Evolutionary conservation across 1,140 invertebrate genomes (phyloP).

Genomic region (Drosophila auraria): DNA sequence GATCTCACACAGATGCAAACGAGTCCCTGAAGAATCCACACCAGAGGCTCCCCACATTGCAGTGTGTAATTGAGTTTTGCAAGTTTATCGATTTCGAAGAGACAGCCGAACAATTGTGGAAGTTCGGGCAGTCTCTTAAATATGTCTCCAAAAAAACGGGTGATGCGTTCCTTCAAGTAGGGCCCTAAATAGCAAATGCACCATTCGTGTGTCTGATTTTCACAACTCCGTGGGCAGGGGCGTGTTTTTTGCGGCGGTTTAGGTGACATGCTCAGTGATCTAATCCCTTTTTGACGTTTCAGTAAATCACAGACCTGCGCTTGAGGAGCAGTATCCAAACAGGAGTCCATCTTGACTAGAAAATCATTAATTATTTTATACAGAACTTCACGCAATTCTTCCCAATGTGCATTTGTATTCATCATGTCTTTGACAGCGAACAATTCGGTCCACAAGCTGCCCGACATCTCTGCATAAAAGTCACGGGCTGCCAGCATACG

Average conservation of each 20-base stretch:
- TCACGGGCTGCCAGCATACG: constrained; percentile 39
- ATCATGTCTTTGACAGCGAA: neutral
- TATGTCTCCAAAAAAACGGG: too few relatives aligned
- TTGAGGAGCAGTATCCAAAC: neutral
- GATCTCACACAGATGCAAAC: constrained; percentile 46
- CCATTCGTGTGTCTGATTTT: too few relatives aligned
- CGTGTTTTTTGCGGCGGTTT: neutral
- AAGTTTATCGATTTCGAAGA: neutral
- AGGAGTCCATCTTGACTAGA: neutral
- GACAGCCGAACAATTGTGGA: neutral
- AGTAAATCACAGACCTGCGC: constrained; percentile 7
- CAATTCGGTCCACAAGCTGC: neutral
- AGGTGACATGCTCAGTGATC: neutral
- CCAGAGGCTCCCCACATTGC: constrained; percentile 7
- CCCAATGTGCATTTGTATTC: constrained; percentile 13
- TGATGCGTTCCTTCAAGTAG: neutral
- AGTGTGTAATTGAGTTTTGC: constrained; percentile 26
- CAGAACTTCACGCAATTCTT: constrained; percentile 8
- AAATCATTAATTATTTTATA: constrained; percentile 17
- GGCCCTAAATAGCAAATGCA: neutral
- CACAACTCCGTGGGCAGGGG: too few relatives aligned
- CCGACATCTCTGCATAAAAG: constrained; percentile 28
- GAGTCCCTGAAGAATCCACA: constrained; percentile 43
- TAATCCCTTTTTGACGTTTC: neutral
- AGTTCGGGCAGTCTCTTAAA: neutral